A percentile compares a stretch with the other conserved stretches of the same genome.
Evolutionary conservation across 2,113 vertebrate genomes (phyloP).

Genomic region (Corynorhinus townsendii): DNA sequence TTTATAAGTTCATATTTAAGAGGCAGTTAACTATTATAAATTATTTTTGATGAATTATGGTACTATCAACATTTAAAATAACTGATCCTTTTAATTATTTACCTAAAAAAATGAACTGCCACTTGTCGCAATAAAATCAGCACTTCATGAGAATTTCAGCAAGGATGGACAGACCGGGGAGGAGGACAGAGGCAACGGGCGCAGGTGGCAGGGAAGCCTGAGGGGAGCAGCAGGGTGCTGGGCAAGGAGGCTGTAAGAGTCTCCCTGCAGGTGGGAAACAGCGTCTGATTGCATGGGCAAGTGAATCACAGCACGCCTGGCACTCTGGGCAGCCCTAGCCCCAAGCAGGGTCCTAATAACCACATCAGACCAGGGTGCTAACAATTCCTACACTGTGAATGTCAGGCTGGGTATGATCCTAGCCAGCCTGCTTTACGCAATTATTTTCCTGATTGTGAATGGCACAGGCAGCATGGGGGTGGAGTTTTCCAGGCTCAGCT

Average conservation of each 20-base stretch:
- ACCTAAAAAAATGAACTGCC: slow-evolving; percentile 55
- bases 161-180: background rate
- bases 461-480: slow-evolving; percentile 57
- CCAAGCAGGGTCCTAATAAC: slow-evolving; percentile 68
- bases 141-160: slow-evolving; percentile 66
- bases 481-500: slow-evolving; percentile 68
- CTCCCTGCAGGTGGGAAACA: background rate
- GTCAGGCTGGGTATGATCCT: slow-evolving; percentile 68
- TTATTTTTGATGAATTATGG: slow-evolving; percentile 79
- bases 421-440: slow-evolving; percentile 67
- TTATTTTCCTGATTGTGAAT: slow-evolving; percentile 65
- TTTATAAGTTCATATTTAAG: slow-evolving; percentile 76
- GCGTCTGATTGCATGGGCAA: slow-evolving; percentile 5
- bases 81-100: slow-evolving; percentile 70
- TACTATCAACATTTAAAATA: slow-evolving; percentile 75
- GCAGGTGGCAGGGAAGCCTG: background rate
- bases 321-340: slow-evolving; percentile 46
- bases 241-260: slow-evolving; percentile 22
- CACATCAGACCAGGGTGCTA: slow-evolving; percentile 35
- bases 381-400: background rate
- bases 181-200: background rate
- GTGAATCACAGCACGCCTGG: background rate
- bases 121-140: slow-evolving; percentile 85
- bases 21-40: slow-evolving; percentile 75
- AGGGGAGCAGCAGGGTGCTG: background rate